Evolutionary conservation across 2,797 vertebrate species (phyloP).

Genomic region (Phrynocephalus guinanensis): DNA sequence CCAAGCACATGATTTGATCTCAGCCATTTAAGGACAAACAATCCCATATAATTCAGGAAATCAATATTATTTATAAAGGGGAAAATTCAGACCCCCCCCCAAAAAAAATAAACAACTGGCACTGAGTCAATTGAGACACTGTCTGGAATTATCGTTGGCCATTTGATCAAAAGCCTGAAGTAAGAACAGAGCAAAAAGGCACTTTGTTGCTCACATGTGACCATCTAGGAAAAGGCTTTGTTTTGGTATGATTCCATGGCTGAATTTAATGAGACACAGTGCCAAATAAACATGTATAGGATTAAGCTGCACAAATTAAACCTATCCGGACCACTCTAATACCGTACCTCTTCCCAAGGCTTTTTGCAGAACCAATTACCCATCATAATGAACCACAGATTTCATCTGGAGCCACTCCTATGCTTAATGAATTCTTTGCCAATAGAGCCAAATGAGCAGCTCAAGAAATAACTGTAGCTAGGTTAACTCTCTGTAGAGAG

Average conservation of each 20-base stretch:
- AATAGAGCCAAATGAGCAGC: background rate
- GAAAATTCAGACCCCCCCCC: background rate
- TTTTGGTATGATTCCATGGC: conserved; percentile 13
- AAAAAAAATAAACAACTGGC: background rate
- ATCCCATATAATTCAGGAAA: background rate
- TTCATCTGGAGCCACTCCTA: background rate
- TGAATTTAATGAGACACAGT: background rate
- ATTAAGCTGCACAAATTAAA: background rate
- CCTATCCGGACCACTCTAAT: background rate
- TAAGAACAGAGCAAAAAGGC: conserved; percentile 1
- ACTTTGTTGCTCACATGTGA: background rate
- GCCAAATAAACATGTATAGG: background rate
- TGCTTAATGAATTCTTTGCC: background rate
- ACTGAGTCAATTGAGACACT: background rate
- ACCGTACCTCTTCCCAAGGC: background rate
- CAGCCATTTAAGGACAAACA: background rate
- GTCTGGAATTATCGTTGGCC: background rate
- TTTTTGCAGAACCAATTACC: conserved; percentile 5
- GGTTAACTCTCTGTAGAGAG: background rate
- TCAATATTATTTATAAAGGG: background rate
- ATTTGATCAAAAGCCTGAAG: conserved; percentile 3
- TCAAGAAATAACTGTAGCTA: background rate
- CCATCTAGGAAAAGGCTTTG: background rate
- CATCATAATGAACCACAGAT: conserved; percentile 19
- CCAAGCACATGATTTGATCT: background rate